Base-by-base conservation (phyloP, 2,888 invertebrate genomes). In the Dusona sp. region DNA sequence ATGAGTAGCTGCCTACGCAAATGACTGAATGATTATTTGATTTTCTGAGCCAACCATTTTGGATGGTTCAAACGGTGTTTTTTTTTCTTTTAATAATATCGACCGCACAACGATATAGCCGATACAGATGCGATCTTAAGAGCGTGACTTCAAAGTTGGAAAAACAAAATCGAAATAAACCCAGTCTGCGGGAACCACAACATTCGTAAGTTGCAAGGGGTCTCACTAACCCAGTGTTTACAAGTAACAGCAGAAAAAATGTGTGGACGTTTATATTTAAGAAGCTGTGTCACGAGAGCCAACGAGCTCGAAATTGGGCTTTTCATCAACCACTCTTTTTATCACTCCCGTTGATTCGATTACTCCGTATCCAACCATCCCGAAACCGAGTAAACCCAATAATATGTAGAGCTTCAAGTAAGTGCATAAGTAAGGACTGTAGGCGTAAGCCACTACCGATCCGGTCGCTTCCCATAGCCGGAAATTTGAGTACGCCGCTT, bases 401-500 rank as follows among this genome's bases (percentile, higher is more conserved):
- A 98, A 95, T 45, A 97, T 94, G 91, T 96, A 96, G 8, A 98
- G 93, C 91, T 98, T 98, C 0, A 96, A 95, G 75, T 96, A 94
- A 0, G 97, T 97, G 91, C 97, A 97, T 7, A 98, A 94, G 91
- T 96, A 97, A 3, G 97, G 97, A 67, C 97, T 98, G 83, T 97
- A 96, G 0, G 96, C 96, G 91, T 98, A 98, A 0, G 98, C 97
- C 80, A 98, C 95, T 19, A 98, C 98, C 84, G 98, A 98, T 75
- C 98, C 99, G 0, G 97, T 96, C 0, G 98, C 97, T 94, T 98
- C 98, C 98, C 98, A 99, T 73, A 99, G 94, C 11, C 98, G 96
- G 94, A 98, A 98, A 95, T 98, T 98, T 88, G 98, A 98, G 94
- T 98, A 99, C 0, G 98, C 98, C 0, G 98, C 98, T 92, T 98